Conservation (phyloP, 2,113 vertebrate genomes). For the Nestor notabilis region DNA sequence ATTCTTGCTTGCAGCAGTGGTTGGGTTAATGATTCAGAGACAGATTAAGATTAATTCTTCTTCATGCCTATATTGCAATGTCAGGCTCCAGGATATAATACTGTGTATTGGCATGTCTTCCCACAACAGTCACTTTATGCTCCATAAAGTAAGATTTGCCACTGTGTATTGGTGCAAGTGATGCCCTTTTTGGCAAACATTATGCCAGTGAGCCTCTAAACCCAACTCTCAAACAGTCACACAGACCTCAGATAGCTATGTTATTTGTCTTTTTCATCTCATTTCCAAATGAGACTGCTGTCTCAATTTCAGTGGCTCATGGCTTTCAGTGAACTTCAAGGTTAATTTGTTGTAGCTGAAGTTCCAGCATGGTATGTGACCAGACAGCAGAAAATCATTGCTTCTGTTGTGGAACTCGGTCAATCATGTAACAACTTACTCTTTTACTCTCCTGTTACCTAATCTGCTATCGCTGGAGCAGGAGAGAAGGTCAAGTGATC, state of each 20-base stretch:
- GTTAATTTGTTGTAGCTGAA: background rate
- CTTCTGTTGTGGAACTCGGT: background rate
- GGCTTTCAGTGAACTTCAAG: background rate
- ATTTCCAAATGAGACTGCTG: background rate
- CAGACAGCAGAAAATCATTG: constrained; percentile 25
- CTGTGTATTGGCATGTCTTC: background rate
- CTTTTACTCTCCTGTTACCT: background rate
- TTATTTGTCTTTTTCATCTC: background rate
- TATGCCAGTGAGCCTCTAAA: background rate
- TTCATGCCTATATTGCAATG: background rate
- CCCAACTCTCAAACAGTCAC: background rate
- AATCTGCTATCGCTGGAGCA: background rate
- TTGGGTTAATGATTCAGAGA: background rate
- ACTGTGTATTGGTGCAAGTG: rapidly evolving
- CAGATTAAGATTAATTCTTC: background rate
- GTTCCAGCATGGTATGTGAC: background rate
- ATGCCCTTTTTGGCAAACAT: background rate
- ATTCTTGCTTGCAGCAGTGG: background rate
- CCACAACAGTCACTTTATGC: background rate
- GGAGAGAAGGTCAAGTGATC: background rate
- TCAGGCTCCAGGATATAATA: background rate
- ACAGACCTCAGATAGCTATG: background rate
- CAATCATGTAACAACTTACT: background rate
- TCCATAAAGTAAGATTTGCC: background rate
- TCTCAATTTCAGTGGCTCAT: too few relatives aligned